Conservation (phyloP, 37 sponge, comb jelly and placozoan genomes). For the Ianthella basta region DNA sequence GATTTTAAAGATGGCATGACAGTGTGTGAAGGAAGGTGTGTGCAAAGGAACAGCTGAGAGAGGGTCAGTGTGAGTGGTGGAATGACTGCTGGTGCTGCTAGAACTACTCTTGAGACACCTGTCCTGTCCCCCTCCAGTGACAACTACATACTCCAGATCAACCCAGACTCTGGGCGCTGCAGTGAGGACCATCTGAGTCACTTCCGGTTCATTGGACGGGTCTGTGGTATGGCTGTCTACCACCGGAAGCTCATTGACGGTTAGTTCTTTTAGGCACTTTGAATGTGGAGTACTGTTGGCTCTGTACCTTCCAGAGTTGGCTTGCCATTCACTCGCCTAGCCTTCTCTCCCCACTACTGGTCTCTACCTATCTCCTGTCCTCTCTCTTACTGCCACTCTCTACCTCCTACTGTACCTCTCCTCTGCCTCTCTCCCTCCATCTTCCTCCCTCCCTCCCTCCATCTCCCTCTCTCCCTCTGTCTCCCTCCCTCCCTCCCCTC, state of each 20-base stretch:
- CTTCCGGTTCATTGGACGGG: slow-evolving; percentile 81
- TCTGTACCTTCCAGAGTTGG: too few relatives aligned
- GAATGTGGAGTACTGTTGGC: too few relatives aligned
- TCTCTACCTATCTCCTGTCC: too few relatives aligned
- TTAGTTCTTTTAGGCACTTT: slow-evolving; percentile 47
- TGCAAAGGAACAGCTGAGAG: neutral
- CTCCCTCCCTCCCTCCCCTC: too few relatives aligned
- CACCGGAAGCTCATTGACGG: slow-evolving; percentile 90
- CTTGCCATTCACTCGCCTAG: too few relatives aligned
- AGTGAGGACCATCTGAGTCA: slow-evolving; percentile 72
- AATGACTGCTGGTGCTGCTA: neutral
- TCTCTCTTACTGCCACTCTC: too few relatives aligned
- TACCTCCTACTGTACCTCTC: too few relatives aligned
- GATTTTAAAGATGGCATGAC: neutral
- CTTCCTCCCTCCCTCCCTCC: too few relatives aligned
- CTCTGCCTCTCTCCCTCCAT: too few relatives aligned
- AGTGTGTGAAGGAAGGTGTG: neutral
- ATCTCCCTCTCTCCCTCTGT: too few relatives aligned
- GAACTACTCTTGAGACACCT: neutral
- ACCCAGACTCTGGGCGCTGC: slow-evolving; percentile 83
- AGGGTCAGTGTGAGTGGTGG: neutral
- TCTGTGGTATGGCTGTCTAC: slow-evolving; percentile 88
- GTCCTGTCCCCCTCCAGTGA: slow-evolving; percentile 51
- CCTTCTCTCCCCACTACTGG: too few relatives aligned
- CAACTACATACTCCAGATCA: slow-evolving; percentile 86